Evolutionary conservation across 2,888 invertebrate genomes (phyloP).

Genomic region (Apotomis betuletana): DNA sequence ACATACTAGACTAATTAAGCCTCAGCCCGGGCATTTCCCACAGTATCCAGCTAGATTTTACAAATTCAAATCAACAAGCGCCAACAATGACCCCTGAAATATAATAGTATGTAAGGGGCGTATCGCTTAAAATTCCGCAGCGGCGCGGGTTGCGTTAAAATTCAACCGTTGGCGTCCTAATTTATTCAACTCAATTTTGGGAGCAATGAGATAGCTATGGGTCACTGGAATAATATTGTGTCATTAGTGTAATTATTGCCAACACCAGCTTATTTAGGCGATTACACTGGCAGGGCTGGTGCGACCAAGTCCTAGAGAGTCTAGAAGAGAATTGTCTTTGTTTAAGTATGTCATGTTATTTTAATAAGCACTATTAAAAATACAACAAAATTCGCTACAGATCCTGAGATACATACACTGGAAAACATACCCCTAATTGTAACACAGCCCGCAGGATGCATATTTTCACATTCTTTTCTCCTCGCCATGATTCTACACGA

Average conservation of each 20-base stretch:
- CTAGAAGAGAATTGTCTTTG: too few relatives aligned
- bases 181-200: constrained; percentile 79
- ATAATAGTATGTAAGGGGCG: constrained; percentile 33
- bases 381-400: too few relatives aligned
- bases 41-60: constrained; percentile 13
- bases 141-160: constrained; percentile 67
- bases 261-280: constrained; percentile 20
- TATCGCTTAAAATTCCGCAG: constrained; percentile 44
- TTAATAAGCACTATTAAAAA: too few relatives aligned
- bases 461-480: too few relatives aligned
- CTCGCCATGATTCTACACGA: too few relatives aligned
- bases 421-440: too few relatives aligned
- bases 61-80: constrained; percentile 22
- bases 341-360: too few relatives aligned
- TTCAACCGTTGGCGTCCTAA: constrained; percentile 74
- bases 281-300: constrained; percentile 2
- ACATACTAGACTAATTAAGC: too few relatives aligned
- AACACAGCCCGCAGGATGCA: too few relatives aligned
- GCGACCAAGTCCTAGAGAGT: background rate
- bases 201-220: constrained; percentile 66
- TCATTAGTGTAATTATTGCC: constrained; percentile 36
- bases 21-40: background rate
- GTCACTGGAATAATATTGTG: constrained; percentile 44
- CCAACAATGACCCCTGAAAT: constrained; percentile 20
- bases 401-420: too few relatives aligned